phyloP scores from a whole-genome alignment of 2,888 invertebrate species.

The Ornithoptera priamus region DNA sequence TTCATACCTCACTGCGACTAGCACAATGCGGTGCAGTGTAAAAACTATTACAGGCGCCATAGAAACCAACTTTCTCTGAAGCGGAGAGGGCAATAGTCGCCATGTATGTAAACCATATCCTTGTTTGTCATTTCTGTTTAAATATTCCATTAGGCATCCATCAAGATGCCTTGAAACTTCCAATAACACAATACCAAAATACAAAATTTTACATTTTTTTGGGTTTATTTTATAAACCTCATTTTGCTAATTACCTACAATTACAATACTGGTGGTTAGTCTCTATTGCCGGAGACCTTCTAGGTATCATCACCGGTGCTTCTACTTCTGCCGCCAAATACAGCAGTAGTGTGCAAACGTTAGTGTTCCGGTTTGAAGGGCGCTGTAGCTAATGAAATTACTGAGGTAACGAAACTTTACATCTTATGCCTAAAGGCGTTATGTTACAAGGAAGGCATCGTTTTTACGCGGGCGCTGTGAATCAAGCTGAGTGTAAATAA shows the following conservation, averaged over 20 bases:
- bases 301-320: too few species aligned
- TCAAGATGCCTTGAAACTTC: not conserved
- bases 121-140: not conserved
- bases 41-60: not conserved
- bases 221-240: not conserved
- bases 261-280: too few species aligned
- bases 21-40: too few species aligned
- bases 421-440: not conserved
- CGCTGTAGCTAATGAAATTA: too few species aligned
- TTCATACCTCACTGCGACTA: too few species aligned
- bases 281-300: too few species aligned
- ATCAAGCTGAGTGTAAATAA: constrained; percentile 36
- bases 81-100: not conserved
- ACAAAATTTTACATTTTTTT: not conserved
- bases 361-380: too few species aligned
- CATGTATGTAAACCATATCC: not conserved
- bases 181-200: not conserved
- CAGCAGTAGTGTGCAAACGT: too few species aligned
- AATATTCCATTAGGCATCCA: not conserved
- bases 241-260: not conserved
- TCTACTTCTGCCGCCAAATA: too few species aligned
- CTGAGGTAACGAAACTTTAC: too few species aligned
- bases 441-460: constrained; percentile 18
- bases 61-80: not conserved
- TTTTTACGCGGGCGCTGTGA: constrained; percentile 31